Conservation (phyloP, 2,797 vertebrate genomes). For the Ispidina lecontei region DNA sequence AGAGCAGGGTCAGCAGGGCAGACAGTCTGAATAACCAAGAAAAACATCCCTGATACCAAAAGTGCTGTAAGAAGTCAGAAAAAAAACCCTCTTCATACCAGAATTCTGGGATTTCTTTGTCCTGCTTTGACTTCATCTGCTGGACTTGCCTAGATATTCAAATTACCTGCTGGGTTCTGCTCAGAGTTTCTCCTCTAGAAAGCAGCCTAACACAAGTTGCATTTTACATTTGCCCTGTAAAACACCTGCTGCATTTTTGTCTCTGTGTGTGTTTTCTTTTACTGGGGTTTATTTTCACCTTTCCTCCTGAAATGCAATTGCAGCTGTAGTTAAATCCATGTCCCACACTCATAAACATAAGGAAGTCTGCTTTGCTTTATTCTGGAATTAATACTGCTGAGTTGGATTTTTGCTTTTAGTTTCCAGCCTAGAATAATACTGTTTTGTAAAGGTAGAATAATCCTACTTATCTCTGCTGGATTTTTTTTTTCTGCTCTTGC, state of each 20-base stretch:
- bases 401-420: neutral
- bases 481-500: neutral
- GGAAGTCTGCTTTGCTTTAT: neutral
- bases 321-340: neutral
- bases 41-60: neutral
- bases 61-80: neutral
- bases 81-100: neutral
- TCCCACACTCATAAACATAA: neutral
- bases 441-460: neutral
- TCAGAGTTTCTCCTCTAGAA: conserved; percentile 8
- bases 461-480: neutral
- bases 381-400: neutral
- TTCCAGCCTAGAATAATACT: neutral
- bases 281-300: neutral
- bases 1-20: neutral
- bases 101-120: conserved; percentile 31
- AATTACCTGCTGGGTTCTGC: conserved; percentile 20
- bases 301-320: neutral
- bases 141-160: conserved; percentile 51
- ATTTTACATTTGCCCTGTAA: neutral
- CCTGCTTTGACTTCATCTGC: conserved; percentile 39
- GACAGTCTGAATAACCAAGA: neutral
- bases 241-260: neutral
- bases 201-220: neutral
- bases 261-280: neutral